Percentiles rank a stretch among this genome's conserved stretches.
Evolutionary conservation across 2,888 invertebrate species (phyloP).

Genomic region (Nephrocerus scutellatus): DNA sequence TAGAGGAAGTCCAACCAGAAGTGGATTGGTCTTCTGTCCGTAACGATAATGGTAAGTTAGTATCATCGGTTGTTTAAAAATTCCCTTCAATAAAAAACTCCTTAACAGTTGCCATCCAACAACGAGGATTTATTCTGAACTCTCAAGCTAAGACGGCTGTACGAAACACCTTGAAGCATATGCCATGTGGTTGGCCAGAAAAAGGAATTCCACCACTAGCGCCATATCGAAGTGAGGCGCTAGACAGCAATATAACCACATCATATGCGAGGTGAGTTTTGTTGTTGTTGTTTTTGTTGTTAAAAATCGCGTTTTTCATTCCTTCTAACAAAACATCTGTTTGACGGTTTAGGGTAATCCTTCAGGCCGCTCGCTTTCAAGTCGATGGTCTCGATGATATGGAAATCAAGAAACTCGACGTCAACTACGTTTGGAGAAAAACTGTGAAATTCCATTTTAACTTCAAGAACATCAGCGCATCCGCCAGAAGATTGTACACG

Average conservation of each 20-base stretch:
- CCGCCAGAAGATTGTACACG: slow-evolving; percentile 27
- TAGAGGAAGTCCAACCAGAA: slow-evolving; percentile 16
- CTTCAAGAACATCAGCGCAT: slow-evolving; percentile 29
- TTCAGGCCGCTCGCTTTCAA: slow-evolving; percentile 35
- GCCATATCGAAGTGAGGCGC: slow-evolving; percentile 38
- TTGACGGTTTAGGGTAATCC: slow-evolving; percentile 25
- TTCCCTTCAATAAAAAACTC: neutral
- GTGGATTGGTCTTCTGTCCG: slow-evolving; percentile 27
- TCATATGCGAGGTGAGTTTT: slow-evolving; percentile 34
- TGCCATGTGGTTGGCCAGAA: slow-evolving; percentile 41
- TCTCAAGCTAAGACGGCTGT: slow-evolving; percentile 33
- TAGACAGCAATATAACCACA: slow-evolving; percentile 29
- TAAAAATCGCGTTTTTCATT: neutral
- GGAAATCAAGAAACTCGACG: slow-evolving; percentile 34
- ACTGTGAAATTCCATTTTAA: slow-evolving; percentile 35
- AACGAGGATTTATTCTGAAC: slow-evolving; percentile 33
- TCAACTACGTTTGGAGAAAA: slow-evolving; percentile 35
- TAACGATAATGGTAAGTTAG: slow-evolving; percentile 29
- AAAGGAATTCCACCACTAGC: slow-evolving; percentile 39
- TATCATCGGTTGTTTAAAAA: too few relatives aligned
- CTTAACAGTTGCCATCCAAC: slow-evolving; percentile 23
- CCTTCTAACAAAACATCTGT: neutral
- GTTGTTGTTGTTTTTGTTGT: neutral
- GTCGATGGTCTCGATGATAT: slow-evolving; percentile 38
- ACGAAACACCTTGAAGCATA: slow-evolving; percentile 27